Percentiles rank a stretch among this genome's conserved stretches.
Evolutionary conservation across 2,888 invertebrate genomes (phyloP).

Genomic region (Diaperis boleti): DNA sequence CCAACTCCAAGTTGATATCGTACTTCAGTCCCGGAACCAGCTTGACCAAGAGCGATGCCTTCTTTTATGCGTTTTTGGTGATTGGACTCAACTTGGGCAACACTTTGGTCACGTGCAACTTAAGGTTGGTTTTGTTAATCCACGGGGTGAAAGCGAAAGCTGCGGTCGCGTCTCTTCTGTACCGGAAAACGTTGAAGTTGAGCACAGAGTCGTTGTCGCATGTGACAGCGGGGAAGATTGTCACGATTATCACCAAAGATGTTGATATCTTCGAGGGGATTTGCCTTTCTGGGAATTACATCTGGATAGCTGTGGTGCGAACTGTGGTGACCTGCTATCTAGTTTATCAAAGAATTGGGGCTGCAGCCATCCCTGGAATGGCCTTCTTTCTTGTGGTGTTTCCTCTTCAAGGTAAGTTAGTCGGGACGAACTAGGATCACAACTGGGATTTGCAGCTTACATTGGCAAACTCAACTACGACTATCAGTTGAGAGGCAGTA

Average conservation of each 20-base stretch:
- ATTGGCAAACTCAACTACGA: slow-evolving; percentile 51
- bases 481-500: slow-evolving; percentile 52
- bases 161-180: slow-evolving; percentile 79
- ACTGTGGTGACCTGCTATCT: slow-evolving; percentile 84
- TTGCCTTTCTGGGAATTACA: slow-evolving; percentile 87
- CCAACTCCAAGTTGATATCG: slow-evolving; percentile 53
- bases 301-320: slow-evolving; percentile 91
- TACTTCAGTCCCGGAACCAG: slow-evolving; percentile 51
- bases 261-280: slow-evolving; percentile 90
- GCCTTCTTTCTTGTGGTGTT: slow-evolving; percentile 67
- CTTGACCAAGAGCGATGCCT: slow-evolving; percentile 69
- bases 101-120: slow-evolving; percentile 77
- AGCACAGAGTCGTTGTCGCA: slow-evolving; percentile 72
- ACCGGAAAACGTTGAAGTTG: slow-evolving; percentile 71
- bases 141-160: slow-evolving; percentile 78
- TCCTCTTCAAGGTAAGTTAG: slow-evolving; percentile 60
- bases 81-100: slow-evolving; percentile 70
- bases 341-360: slow-evolving; percentile 73
- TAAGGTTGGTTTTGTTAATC: slow-evolving; percentile 66
- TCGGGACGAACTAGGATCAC: not conserved
- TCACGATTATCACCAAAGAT: slow-evolving; percentile 93
- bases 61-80: slow-evolving; percentile 78
- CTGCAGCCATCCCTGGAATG: slow-evolving; percentile 69
- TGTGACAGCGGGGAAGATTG: slow-evolving; percentile 78
- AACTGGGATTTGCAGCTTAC: slow-evolving; percentile 53